Evolutionary conservation across 2,797 vertebrate species (phyloP).

Genomic region (Psittacula echo): DNA sequence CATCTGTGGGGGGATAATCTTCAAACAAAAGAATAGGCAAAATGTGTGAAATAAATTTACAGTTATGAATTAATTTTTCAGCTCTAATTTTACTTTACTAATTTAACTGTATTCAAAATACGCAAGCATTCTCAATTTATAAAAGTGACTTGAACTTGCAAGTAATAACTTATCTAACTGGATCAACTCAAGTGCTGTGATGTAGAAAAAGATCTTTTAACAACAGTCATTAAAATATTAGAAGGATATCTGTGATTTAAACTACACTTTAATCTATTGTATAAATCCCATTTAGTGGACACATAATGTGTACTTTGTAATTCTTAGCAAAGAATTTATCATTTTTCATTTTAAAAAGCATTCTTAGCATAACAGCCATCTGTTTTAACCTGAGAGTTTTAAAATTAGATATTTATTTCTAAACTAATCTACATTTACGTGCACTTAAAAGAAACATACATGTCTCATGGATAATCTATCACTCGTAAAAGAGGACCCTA

Average conservation of each 20-base stretch:
- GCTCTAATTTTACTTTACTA: background rate
- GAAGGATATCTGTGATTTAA: background rate
- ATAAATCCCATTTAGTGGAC: background rate
- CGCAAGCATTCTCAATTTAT: background rate
- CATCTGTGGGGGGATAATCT: background rate
- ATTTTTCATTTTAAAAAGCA: background rate
- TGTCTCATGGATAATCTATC: background rate
- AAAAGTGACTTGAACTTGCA: background rate
- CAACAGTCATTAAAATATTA: background rate
- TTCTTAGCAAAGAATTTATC: background rate
- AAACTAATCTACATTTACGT: background rate
- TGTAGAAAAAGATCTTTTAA: background rate
- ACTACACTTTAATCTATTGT: background rate
- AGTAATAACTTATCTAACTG: constrained; percentile 30
- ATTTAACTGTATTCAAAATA: constrained; percentile 3
- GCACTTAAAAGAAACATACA: background rate
- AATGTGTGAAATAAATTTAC: background rate
- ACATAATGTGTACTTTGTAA: background rate
- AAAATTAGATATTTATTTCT: background rate
- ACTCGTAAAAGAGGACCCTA: background rate
- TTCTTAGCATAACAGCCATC: background rate
- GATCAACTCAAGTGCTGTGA: background rate
- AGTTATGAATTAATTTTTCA: background rate
- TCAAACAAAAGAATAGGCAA: background rate
- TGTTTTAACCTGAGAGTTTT: background rate